phyloP scores from a whole-genome alignment of 2,797 vertebrate species.

The Cryptoblepharus egeriae region DNA sequence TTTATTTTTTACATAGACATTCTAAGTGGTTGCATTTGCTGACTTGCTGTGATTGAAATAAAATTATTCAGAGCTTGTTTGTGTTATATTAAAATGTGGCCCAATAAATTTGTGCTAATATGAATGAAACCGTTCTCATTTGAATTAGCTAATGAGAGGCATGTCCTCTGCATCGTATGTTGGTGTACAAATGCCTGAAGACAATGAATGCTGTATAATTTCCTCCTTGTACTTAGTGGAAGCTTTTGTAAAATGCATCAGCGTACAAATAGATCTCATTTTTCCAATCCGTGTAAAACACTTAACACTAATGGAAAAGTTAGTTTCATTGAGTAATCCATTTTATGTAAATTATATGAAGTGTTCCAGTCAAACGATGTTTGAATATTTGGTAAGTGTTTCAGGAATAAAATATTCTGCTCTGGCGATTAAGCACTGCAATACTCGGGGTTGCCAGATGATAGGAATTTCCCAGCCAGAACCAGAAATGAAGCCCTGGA shows the following conservation, averaged over 20 bases:
- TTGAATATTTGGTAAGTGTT: constrained; percentile 50
- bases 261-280: neutral
- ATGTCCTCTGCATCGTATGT: constrained; percentile 2
- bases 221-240: neutral
- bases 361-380: constrained; percentile 36
- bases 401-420: constrained; percentile 48
- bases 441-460: too few species aligned
- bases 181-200: neutral
- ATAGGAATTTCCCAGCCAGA: too few species aligned
- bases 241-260: constrained; percentile 15
- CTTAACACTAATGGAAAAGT: constrained; percentile 34
- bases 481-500: too few species aligned
- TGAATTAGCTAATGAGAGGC: constrained; percentile 13
- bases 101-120: neutral
- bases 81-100: neutral
- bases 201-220: constrained; percentile 15
- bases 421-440: constrained; percentile 34
- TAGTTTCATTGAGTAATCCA: constrained; percentile 42
- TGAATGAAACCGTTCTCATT: neutral
- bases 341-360: constrained; percentile 35
- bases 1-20: neutral
- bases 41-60: neutral
- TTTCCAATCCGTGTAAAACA: constrained; percentile 32
- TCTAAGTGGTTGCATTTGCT: neutral
- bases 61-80: constrained; percentile 9